A percentile compares a stretch with the other conserved stretches of the same genome.
These are phyloP conservation scores for Drosophila borealis DNA, from an alignment of 2,888 invertebrate species.

Conservation along the genomic window DNA sequence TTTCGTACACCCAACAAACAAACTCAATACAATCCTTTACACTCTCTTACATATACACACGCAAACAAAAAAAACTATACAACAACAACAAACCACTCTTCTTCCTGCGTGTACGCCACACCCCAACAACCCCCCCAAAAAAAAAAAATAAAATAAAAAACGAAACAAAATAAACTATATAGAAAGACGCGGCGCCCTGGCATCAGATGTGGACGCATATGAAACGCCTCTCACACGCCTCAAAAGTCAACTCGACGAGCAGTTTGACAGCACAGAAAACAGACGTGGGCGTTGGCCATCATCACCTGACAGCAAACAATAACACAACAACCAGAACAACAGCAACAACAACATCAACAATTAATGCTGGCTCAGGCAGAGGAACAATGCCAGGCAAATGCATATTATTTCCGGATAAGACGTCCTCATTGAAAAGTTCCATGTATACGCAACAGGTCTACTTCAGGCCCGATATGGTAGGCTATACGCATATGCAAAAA, in stretches of 20 bases:
- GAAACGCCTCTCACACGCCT: slow-evolving; percentile 84
- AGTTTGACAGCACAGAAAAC: slow-evolving; percentile 83
- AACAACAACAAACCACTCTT: slow-evolving; percentile 23
- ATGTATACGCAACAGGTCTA: slow-evolving; percentile 80
- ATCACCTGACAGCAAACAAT: slow-evolving; percentile 52
- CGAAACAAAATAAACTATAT: slow-evolving; percentile 54
- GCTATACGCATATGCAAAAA: slow-evolving; percentile 55
- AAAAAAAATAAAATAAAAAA: slow-evolving; percentile 16
- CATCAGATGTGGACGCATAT: slow-evolving; percentile 84
- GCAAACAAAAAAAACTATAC: slow-evolving; percentile 22
- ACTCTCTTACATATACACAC: slow-evolving; percentile 23
- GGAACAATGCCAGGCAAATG: slow-evolving; percentile 71
- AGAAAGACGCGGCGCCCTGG: slow-evolving; percentile 83
- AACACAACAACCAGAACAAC: slow-evolving; percentile 36
- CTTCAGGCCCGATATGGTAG: slow-evolving; percentile 82
- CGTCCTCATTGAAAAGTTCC: slow-evolving; percentile 79
- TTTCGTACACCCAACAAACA: slow-evolving; percentile 44
- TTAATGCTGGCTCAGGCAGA: slow-evolving; percentile 27
- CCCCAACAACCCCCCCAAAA: slow-evolving; percentile 25
- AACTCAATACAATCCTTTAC: slow-evolving; percentile 28
- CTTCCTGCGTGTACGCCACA: slow-evolving; percentile 33
- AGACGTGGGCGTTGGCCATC: slow-evolving; percentile 73
- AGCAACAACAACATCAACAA: slow-evolving; percentile 39
- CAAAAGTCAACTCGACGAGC: slow-evolving; percentile 83
- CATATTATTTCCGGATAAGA: slow-evolving; percentile 79